phyloP scores from a whole-genome alignment of 2,888 invertebrate species.

The Caenorhabditis angaria region DNA sequence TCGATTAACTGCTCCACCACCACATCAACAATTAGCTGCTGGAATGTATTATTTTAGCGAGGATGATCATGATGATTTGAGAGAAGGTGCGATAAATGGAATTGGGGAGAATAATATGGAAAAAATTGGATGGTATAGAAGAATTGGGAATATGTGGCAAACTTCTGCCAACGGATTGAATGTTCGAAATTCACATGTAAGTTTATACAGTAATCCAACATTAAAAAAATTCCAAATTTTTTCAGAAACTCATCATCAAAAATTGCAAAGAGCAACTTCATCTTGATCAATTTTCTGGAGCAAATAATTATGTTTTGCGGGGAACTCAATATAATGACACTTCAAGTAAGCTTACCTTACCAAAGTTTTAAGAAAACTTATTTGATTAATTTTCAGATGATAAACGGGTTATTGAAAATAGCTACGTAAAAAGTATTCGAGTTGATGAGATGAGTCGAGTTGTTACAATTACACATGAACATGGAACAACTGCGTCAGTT shows the following conservation, averaged over 20 bases:
- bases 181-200: slow-evolving; percentile 37
- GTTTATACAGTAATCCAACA: too few species aligned
- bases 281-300: slow-evolving; percentile 42
- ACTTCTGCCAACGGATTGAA: slow-evolving; percentile 29
- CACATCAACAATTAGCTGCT: slow-evolving; percentile 38
- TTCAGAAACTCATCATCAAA: slow-evolving; percentile 44
- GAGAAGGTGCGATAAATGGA: slow-evolving; percentile 39
- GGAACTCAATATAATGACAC: slow-evolving; percentile 40
- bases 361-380: background rate
- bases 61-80: slow-evolving; percentile 34
- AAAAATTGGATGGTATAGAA: slow-evolving; percentile 40
- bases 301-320: slow-evolving; percentile 35
- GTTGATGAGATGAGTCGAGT: slow-evolving; percentile 33
- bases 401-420: slow-evolving; percentile 26
- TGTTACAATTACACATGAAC: slow-evolving; percentile 35
- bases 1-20: slow-evolving; percentile 28
- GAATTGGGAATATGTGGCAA: slow-evolving; percentile 33
- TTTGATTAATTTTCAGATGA: slow-evolving; percentile 19
- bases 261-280: slow-evolving; percentile 42
- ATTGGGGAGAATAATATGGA: slow-evolving; percentile 35
- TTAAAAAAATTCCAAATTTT: too few species aligned
- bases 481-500: slow-evolving; percentile 39
- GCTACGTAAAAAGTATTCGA: slow-evolving; percentile 34
- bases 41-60: slow-evolving; percentile 44
- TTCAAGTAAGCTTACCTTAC: slow-evolving; percentile 13